Evolutionary conservation across 2,888 invertebrate genomes (phyloP), one percentile per base, ranked within the genome.

Genomic region (Blastobasis lacticolella): DNA sequence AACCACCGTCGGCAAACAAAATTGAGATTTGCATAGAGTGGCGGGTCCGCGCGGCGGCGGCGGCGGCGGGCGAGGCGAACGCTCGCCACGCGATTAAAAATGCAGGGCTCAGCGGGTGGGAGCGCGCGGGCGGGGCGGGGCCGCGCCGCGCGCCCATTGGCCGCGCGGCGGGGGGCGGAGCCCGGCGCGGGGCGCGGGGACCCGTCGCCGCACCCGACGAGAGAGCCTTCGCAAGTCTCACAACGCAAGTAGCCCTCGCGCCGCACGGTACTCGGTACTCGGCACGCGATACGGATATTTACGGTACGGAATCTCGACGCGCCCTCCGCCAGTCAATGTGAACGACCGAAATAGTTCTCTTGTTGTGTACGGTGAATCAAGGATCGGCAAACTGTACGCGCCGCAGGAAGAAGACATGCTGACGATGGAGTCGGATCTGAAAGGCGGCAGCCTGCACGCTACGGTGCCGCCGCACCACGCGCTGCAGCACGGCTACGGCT

Each of bases 401-500:
- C 93, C 92, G 89, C 90, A 93, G 91, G 93, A 93, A 90, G 91
- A 91, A 84, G 94, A 93, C 75, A 95, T 95, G 95, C 90, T 95
- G 89, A 95, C 95, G 89, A 95, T 95, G 95, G 95, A 95, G 92
- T 91, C 94, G 89, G 95, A 95, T 86, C 91, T 95, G 88, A 95
- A 95, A 82, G 95, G 95, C 88, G 94, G 95, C 89, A 94, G 93
- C 83, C 89, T 95, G 79, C 95, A 95, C 81, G 95, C 93, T 71
- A 94, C 92, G 67, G 94, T 94, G 92, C 95, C 95, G 77, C 94
- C 95, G 81, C 94, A 94, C 82, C 95, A 94, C 83, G 90, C 92
- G 67, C 88, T 92, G 67, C 92, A 92, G 66, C 86, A 86, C 59
- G 93, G 94, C 75, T 95, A 95, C 82, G 93, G 93, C 63, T 90